Percentiles rank a stretch among this genome's conserved stretches.
Evolutionary conservation across 1,140 invertebrate species (phyloP).

Genomic region (Scylla paramamosain): DNA sequence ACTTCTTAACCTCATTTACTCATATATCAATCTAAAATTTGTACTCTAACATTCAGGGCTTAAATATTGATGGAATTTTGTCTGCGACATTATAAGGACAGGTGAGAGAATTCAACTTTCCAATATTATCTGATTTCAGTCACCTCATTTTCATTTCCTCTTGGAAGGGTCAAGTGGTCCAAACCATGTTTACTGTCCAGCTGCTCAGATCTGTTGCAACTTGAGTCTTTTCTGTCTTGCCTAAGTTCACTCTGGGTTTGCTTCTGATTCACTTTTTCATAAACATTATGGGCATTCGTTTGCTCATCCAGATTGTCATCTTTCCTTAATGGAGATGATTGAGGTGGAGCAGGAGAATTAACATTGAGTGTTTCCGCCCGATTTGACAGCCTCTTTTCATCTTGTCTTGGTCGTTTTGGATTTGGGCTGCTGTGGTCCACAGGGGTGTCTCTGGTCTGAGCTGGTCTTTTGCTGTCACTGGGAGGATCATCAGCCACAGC

Average conservation of each 20-base stretch:
- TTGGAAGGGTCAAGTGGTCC: not conserved
- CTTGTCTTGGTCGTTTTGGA: slow-evolving; percentile 37
- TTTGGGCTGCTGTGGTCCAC: slow-evolving; percentile 46
- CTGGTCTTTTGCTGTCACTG: not conserved
- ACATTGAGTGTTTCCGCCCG: not conserved
- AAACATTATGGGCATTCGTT: not conserved
- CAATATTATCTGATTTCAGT: not conserved
- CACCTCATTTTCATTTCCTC: not conserved
- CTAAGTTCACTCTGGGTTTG: not conserved
- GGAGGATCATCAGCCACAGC: slow-evolving; percentile 60
- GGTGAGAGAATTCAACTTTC: not conserved
- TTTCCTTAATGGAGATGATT: slow-evolving; percentile 1
- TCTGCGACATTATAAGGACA: too few species aligned
- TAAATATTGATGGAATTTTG: too few species aligned
- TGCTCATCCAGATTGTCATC: not conserved
- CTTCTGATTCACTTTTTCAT: slow-evolving; percentile 22
- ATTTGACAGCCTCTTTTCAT: not conserved
- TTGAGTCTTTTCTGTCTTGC: not conserved
- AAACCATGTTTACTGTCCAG: not conserved
- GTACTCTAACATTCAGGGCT: too few species aligned
- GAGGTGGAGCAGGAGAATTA: not conserved
- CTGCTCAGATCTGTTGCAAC: not conserved
- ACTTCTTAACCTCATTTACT: too few species aligned
- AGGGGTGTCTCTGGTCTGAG: not conserved
- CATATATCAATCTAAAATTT: too few species aligned